A percentile compares a stretch with the other conserved stretches of the same genome.
phyloP scores from a whole-genome alignment of 2,888 invertebrate species.

The Nyleta sp. region DNA sequence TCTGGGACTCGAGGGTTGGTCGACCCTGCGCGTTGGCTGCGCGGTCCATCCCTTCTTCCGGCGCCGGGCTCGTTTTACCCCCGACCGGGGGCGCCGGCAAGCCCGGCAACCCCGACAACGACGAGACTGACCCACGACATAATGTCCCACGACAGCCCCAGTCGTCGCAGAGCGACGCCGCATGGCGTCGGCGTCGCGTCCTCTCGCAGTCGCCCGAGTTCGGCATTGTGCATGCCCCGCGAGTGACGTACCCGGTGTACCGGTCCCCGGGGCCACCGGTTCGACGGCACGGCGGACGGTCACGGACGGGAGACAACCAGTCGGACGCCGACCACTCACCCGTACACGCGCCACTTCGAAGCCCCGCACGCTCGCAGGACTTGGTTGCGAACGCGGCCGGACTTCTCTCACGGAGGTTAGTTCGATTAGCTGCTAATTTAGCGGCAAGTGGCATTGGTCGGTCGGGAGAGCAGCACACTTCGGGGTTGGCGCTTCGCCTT shows the following conservation, averaged over 20 bases:
- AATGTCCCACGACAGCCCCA: slow-evolving; percentile 66
- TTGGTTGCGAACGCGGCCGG: too few relatives aligned
- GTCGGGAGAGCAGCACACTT: too few relatives aligned
- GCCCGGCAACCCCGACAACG: slow-evolving; percentile 64
- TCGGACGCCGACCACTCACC: too few relatives aligned
- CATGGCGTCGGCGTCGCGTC: slow-evolving; percentile 84
- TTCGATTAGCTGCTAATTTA: too few relatives aligned
- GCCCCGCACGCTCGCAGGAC: too few relatives aligned
- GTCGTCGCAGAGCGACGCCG: slow-evolving; percentile 83
- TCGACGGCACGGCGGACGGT: slow-evolving; percentile 70
- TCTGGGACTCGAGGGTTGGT: slow-evolving; percentile 73
- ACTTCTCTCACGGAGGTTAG: too few relatives aligned
- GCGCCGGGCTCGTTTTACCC: slow-evolving; percentile 69
- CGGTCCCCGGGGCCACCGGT: slow-evolving; percentile 71
- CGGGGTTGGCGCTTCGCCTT: too few relatives aligned
- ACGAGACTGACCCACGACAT: slow-evolving; percentile 51
- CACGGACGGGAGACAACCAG: slow-evolving; percentile 58
- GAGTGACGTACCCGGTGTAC: slow-evolving; percentile 71
- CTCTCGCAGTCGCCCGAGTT: slow-evolving; percentile 75
- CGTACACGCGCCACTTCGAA: too few relatives aligned
- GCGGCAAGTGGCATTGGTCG: too few relatives aligned
- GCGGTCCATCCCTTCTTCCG: slow-evolving; percentile 74
- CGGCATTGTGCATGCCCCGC: slow-evolving; percentile 70
- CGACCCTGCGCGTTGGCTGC: slow-evolving; percentile 79
- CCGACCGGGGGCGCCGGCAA: slow-evolving; percentile 67